Percentiles rank a stretch among this genome's conserved stretches.
Conservation (phyloP, 2,888 invertebrate species). For the Pyrgus malvae region DNA sequence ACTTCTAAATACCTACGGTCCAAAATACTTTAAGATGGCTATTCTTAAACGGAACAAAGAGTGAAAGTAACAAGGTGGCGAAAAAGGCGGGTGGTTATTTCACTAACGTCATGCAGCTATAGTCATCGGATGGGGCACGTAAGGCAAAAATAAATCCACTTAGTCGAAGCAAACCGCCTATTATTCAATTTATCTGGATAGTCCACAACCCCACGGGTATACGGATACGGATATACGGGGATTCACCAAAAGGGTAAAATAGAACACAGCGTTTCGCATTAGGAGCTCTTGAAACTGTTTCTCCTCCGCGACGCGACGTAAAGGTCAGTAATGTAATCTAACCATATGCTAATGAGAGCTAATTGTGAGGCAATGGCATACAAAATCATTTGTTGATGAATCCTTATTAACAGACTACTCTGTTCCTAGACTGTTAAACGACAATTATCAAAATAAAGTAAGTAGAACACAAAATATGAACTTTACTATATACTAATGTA, state of each 20-base stretch:
- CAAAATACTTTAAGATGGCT: slow-evolving; percentile 6
- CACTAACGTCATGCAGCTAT: slow-evolving; percentile 28
- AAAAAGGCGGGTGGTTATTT: slow-evolving; percentile 26
- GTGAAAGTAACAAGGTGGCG: slow-evolving; percentile 14
- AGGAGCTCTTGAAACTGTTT: neutral
- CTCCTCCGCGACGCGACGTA: neutral
- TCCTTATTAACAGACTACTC: too few relatives aligned
- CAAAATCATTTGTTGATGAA: neutral
- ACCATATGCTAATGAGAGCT: slow-evolving; percentile 1
- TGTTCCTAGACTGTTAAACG: too few relatives aligned
- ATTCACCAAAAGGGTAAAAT: slow-evolving; percentile 24
- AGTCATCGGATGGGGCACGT: slow-evolving; percentile 47
- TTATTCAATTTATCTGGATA: slow-evolving; percentile 71
- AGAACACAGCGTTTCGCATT: neutral
- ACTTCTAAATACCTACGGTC: slow-evolving; percentile 16
- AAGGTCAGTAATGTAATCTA: slow-evolving; percentile 7
- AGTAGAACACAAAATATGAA: neutral
- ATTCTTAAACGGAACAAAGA: slow-evolving; percentile 8
- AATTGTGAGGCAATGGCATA: slow-evolving; percentile 12
- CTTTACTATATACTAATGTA: neutral
- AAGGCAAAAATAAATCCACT: slow-evolving; percentile 71
- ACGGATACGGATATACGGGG: slow-evolving; percentile 36
- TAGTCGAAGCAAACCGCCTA: slow-evolving; percentile 57
- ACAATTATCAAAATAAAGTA: too few relatives aligned
- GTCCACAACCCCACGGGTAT: slow-evolving; percentile 46